These are phyloP conservation scores for Epinephelus lanceolatus DNA, from an alignment of 2,113 vertebrate species.

Conservation along the genomic window DNA sequence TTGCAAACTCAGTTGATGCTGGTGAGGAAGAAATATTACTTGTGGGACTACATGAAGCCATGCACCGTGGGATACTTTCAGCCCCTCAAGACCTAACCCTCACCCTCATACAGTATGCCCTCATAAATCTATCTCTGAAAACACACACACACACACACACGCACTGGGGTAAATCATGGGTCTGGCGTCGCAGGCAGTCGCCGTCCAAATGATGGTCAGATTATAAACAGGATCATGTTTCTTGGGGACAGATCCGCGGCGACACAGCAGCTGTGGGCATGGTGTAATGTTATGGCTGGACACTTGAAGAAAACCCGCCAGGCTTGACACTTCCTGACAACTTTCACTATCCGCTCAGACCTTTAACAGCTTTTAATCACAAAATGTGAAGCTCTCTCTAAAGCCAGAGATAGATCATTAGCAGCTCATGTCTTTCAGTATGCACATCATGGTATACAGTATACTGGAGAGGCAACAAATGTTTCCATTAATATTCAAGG, in stretches of 20 bases:
- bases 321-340: conserved; percentile 48
- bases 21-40: conserved; percentile 9
- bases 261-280: conserved; percentile 74
- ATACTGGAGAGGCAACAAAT: not conserved
- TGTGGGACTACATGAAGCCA: conserved; percentile 36
- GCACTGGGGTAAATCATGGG: conserved; percentile 75
- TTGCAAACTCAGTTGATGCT: conserved; percentile 2
- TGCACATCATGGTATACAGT: not conserved
- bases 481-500: conserved; percentile 24
- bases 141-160: conserved; percentile 53
- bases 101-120: conserved; percentile 45
- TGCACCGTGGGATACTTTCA: conserved; percentile 45
- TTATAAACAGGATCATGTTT: conserved; percentile 78
- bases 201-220: conserved; percentile 74
- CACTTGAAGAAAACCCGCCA: conserved; percentile 44
- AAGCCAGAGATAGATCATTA: conserved; percentile 16
- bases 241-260: conserved; percentile 75
- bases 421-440: conserved; percentile 16
- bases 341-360: conserved; percentile 15
- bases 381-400: not conserved
- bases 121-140: conserved; percentile 75
- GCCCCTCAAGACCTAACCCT: conserved; percentile 62
- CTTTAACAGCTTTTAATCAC: conserved; percentile 37
- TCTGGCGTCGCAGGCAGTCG: conserved; percentile 77
- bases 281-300: conserved; percentile 76